Percentiles rank a stretch among this genome's conserved stretches.
phyloP scores from a whole-genome alignment of 1,140 invertebrate genomes.

The Hyles euphorbiae region DNA sequence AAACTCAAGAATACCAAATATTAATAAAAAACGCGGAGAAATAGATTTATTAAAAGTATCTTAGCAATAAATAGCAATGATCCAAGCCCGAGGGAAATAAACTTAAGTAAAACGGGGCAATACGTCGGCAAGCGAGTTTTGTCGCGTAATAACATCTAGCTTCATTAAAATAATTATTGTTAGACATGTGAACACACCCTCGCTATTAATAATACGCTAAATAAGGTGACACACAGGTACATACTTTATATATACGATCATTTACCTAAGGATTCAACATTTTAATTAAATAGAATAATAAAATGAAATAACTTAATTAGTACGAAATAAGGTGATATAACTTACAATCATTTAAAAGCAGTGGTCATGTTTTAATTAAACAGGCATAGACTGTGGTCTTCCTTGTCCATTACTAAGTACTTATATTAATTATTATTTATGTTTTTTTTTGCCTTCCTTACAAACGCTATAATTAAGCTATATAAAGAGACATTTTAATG shows the following conservation, averaged over 20 bases:
- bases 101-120: conserved; percentile 59
- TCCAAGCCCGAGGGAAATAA: conserved; percentile 56
- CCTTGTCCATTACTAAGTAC: too few species aligned
- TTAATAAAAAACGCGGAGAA: conserved; percentile 9
- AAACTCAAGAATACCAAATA: conserved; percentile 8
- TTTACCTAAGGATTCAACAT: not conserved
- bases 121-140: conserved; percentile 31
- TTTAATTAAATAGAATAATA: too few species aligned
- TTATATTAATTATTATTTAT: too few species aligned
- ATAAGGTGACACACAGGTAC: conserved; percentile 2
- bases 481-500: too few species aligned
- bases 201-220: conserved; percentile 36
- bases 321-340: too few species aligned
- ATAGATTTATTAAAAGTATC: conserved; percentile 20
- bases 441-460: too few species aligned
- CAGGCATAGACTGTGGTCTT: too few species aligned
- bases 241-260: not conserved
- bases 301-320: too few species aligned
- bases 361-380: too few species aligned
- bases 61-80: conserved; percentile 62
- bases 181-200: conserved; percentile 54
- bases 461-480: too few species aligned
- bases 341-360: too few species aligned
- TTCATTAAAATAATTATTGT: conserved; percentile 65
- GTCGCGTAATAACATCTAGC: conserved; percentile 43